Evolutionary conservation across 2,113 vertebrate genomes (phyloP).

Genomic region (Anolis carolinensis): DNA sequence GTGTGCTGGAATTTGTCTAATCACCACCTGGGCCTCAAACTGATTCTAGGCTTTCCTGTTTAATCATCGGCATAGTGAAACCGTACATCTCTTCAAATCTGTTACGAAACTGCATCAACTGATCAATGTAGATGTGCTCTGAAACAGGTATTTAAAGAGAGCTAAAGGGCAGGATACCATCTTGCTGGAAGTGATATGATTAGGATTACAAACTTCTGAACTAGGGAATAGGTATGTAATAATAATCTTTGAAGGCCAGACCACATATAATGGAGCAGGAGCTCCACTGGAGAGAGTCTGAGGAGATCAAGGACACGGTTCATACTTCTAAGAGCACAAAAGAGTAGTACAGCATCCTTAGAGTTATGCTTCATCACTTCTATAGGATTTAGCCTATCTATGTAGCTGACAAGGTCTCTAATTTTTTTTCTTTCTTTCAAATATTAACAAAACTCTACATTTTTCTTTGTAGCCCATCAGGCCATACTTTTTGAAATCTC

Average conservation of each 20-base stretch:
- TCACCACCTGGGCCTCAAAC: no score
- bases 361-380: neutral
- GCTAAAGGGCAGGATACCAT: neutral
- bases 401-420: constrained; percentile 15
- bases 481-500: constrained; percentile 4
- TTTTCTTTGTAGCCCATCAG: constrained; percentile 3
- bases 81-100: no score
- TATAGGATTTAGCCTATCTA: neutral
- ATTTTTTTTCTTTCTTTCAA: neutral
- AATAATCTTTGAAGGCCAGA: neutral
- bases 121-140: no score
- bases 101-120: no score
- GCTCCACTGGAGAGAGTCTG: neutral
- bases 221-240: neutral
- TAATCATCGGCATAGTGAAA: no score
- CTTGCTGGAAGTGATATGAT: neutral
- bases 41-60: no score
- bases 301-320: neutral
- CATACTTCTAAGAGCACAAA: neutral
- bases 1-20: no score
- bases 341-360: neutral
- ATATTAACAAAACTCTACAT: neutral
- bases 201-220: neutral
- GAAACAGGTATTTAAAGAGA: no score
- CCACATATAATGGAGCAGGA: neutral